Evolutionary conservation across 2,113 vertebrate species (phyloP).

Genomic region (Hylia prasina): DNA sequence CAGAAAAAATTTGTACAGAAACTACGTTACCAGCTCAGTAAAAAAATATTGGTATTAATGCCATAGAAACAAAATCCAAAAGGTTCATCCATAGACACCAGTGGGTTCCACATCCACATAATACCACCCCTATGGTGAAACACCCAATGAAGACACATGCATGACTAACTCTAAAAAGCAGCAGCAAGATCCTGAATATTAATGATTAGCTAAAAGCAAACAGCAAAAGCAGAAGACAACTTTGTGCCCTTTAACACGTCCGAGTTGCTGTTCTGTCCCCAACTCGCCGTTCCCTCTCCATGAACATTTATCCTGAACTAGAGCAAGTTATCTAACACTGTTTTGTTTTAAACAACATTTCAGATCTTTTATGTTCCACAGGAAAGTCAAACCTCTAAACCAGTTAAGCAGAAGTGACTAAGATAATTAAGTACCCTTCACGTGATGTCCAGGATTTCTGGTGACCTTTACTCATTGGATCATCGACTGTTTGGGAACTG

Average conservation of each 20-base stretch:
- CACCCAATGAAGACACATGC: not conserved
- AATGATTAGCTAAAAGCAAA: conserved; percentile 34
- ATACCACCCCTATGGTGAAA: not conserved
- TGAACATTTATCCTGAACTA: not conserved
- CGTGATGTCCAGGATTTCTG: not conserved
- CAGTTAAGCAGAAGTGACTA: not conserved
- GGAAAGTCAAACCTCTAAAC: not conserved
- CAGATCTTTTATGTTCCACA: not conserved
- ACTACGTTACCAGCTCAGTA: rapidly evolving
- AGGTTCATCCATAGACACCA: not conserved
- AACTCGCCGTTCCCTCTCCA: not conserved
- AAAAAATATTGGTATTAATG: not conserved
- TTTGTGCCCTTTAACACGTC: not conserved
- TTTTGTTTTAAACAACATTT: not conserved
- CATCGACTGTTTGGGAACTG: not conserved
- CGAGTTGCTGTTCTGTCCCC: not conserved
- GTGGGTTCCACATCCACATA: not conserved
- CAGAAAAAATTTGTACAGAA: not conserved
- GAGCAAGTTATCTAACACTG: not conserved
- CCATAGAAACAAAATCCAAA: not conserved
- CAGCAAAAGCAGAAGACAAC: not conserved
- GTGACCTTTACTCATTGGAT: conserved; percentile 18
- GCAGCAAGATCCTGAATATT: not conserved
- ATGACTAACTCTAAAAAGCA: not conserved
- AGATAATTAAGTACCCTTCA: not conserved